These are phyloP conservation scores for Drosophila cyrtoloma DNA, from an alignment of 2,888 invertebrate species.

Conservation along the genomic window DNA sequence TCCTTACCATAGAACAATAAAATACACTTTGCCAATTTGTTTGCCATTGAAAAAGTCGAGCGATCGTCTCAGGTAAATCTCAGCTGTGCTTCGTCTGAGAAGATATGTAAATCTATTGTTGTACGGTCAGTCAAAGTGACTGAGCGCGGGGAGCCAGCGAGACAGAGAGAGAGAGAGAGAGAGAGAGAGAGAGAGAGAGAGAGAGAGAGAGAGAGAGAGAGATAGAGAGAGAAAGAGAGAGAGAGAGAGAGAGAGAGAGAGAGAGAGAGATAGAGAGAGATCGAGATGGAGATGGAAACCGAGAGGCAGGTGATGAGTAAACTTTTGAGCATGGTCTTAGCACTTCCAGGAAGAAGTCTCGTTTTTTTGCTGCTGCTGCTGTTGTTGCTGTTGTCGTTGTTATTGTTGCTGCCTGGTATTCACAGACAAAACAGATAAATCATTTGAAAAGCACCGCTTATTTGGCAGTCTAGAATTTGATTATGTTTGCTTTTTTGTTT, in stretches of 20 bases:
- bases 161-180: neutral
- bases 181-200: slow-evolving; percentile 26
- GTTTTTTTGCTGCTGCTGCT: slow-evolving; percentile 29
- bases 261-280: slow-evolving; percentile 27
- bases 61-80: slow-evolving; percentile 31
- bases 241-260: slow-evolving; percentile 1
- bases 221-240: slow-evolving; percentile 12
- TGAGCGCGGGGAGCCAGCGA: slow-evolving; percentile 32
- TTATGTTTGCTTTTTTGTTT: slow-evolving; percentile 28
- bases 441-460: slow-evolving; percentile 63
- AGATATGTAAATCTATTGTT: slow-evolving; percentile 63
- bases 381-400: slow-evolving; percentile 5
- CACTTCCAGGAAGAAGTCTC: slow-evolving; percentile 75
- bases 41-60: slow-evolving; percentile 21
- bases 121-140: slow-evolving; percentile 77
- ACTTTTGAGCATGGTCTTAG: slow-evolving; percentile 43
- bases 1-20: slow-evolving; percentile 4
- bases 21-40: slow-evolving; percentile 43
- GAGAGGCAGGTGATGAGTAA: slow-evolving; percentile 53
- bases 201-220: slow-evolving; percentile 28
- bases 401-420: slow-evolving; percentile 40
- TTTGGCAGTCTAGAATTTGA: slow-evolving; percentile 72
- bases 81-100: slow-evolving; percentile 20
- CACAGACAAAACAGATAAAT: slow-evolving; percentile 59
- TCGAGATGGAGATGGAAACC: slow-evolving; percentile 24